Evolutionary conservation across 2,888 invertebrate genomes (phyloP).

Genomic region (Neoitamus cyanurus): DNA sequence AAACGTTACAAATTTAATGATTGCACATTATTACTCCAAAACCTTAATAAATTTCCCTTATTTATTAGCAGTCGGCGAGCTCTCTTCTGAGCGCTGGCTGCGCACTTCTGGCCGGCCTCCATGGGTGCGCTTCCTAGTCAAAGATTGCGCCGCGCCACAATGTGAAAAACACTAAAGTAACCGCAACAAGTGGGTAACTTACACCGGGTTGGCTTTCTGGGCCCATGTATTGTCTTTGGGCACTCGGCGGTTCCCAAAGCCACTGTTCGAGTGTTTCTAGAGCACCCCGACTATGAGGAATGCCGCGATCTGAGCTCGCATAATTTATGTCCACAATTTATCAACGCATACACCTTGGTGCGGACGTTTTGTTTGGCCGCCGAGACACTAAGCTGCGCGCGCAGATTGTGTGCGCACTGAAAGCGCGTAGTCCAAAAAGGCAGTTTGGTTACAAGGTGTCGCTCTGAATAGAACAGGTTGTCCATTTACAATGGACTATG

Average conservation of each 20-base stretch:
- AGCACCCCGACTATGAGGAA: conserved; percentile 21
- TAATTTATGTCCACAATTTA: conserved; percentile 48
- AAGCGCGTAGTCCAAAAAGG: conserved; percentile 29
- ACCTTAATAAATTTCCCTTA: conserved; percentile 48
- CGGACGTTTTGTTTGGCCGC: conserved; percentile 47
- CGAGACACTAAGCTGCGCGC: conserved; percentile 45
- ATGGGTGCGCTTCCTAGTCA: conserved; percentile 47
- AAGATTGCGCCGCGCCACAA: background rate
- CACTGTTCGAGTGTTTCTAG: conserved; percentile 33
- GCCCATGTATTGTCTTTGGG: conserved; percentile 28
- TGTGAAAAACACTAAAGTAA: conserved; percentile 20
- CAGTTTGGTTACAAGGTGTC: conserved; percentile 42
- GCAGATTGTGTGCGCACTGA: conserved; percentile 47
- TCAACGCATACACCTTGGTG: conserved; percentile 31
- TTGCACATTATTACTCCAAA: conserved; percentile 46
- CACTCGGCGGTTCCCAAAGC: conserved; percentile 32
- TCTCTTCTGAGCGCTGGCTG: conserved; percentile 52
- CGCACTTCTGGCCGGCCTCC: conserved; percentile 47
- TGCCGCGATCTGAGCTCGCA: conserved; percentile 21
- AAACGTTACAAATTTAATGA: conserved; percentile 53
- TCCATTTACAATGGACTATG: conserved; percentile 41
- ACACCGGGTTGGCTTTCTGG: conserved; percentile 6
- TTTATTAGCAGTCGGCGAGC: conserved; percentile 47
- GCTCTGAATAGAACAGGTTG: conserved; percentile 11
- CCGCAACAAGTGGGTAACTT: conserved; percentile 44